phyloP scores from a whole-genome alignment of 2,888 invertebrate genomes.

The Amblyjoppa proteus region DNA sequence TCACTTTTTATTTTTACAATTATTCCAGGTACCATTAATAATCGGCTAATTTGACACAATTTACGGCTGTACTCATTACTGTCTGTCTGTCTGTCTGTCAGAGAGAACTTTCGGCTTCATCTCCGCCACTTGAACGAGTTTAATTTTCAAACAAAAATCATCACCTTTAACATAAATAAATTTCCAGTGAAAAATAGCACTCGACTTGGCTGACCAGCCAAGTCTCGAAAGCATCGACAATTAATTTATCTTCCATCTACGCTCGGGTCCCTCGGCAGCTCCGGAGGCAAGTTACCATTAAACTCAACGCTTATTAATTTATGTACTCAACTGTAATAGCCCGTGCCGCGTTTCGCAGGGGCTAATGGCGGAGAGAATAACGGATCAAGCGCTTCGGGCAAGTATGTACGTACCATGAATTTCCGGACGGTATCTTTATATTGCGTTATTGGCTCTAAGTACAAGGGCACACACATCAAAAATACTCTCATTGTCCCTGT shows the following conservation, averaged over 20 bases:
- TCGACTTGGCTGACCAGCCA: neutral
- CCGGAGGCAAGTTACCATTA: constrained; percentile 29
- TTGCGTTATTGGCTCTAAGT: constrained; percentile 83
- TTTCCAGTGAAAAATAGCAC: neutral
- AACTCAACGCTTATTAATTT: constrained; percentile 74
- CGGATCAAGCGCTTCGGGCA: constrained; percentile 42
- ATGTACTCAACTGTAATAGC: constrained; percentile 59
- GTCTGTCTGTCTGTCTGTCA: too few relatives aligned
- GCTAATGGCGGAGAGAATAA: constrained; percentile 63
- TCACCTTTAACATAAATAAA: neutral
- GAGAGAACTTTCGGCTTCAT: too few relatives aligned
- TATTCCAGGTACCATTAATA: too few relatives aligned
- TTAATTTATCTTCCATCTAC: constrained; percentile 43
- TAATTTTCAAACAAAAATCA: too few relatives aligned
- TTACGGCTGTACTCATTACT: too few relatives aligned
- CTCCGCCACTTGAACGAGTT: neutral
- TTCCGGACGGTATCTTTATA: constrained; percentile 82
- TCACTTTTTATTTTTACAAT: too few relatives aligned
- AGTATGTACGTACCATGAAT: constrained; percentile 64
- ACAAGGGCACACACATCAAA: constrained; percentile 81
- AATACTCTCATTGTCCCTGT: constrained; percentile 59
- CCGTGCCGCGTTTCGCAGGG: constrained; percentile 6
- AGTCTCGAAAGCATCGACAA: constrained; percentile 21
- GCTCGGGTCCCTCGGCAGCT: neutral
- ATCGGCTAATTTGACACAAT: too few relatives aligned